Evolutionary conservation across 2,797 vertebrate species (phyloP).

Genomic region (Sebastes nivosus): DNA sequence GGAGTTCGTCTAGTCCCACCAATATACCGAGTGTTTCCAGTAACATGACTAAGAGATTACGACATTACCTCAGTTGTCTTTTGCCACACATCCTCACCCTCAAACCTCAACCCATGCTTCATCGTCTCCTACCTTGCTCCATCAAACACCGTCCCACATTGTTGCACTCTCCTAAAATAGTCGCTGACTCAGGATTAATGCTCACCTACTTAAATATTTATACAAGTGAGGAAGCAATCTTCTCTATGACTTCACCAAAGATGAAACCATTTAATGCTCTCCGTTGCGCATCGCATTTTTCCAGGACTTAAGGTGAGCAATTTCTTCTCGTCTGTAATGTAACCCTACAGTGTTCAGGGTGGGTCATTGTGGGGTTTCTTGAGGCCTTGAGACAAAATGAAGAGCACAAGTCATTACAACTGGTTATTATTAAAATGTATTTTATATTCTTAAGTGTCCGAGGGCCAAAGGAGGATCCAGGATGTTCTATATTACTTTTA

Average conservation of each 20-base stretch:
- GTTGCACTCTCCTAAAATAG: conserved; percentile 66
- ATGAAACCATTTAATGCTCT: conserved; percentile 56
- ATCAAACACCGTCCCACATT: conserved; percentile 26
- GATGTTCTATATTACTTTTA: conserved; percentile 10
- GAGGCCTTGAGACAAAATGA: not conserved
- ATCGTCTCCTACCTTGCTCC: not conserved
- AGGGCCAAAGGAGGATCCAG: not conserved
- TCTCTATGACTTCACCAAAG: conserved; percentile 47
- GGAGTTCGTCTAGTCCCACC: not conserved
- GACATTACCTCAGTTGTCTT: not conserved
- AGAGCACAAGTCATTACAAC: conserved; percentile 2
- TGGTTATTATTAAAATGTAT: not conserved
- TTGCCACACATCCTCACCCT: not conserved
- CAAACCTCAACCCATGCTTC: not conserved
- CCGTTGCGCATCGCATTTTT: conserved; percentile 25
- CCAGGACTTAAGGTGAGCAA: not conserved
- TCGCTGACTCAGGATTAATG: conserved; percentile 71
- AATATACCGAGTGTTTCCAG: not conserved
- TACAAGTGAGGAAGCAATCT: conserved; percentile 61
- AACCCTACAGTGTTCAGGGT: not conserved
- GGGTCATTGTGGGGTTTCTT: not conserved
- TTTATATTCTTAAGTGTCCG: not conserved
- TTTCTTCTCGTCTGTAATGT: not conserved
- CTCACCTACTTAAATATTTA: conserved; percentile 78
- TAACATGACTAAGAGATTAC: not conserved